Conservation (phyloP, 2,888 invertebrate genomes). For the Hyposoter dolosus region DNA sequence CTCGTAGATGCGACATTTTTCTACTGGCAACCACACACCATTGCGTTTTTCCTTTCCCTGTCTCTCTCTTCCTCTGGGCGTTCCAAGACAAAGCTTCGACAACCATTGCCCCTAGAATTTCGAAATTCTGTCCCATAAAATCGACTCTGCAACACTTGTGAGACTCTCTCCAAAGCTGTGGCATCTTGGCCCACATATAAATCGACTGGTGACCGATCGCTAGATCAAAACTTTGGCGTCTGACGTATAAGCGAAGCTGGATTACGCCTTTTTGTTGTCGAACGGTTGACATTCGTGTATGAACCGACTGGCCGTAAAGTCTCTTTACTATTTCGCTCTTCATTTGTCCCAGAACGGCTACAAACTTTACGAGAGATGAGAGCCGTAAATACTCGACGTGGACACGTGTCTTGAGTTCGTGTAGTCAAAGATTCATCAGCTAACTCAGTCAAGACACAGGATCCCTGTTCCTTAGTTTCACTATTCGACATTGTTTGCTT, state of each 20-base stretch:
- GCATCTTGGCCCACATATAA: neutral
- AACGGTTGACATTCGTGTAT: neutral
- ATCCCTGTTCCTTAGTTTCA: slow-evolving; percentile 43
- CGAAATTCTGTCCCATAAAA: neutral
- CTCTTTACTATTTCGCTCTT: slow-evolving; percentile 12
- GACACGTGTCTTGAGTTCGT: slow-evolving; percentile 22
- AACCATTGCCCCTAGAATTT: neutral
- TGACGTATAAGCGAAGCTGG: neutral
- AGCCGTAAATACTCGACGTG: slow-evolving; percentile 21
- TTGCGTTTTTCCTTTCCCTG: neutral
- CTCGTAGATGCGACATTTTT: slow-evolving; percentile 34
- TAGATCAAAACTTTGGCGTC: neutral
- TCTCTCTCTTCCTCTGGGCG: neutral
- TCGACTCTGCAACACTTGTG: neutral
- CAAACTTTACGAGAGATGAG: slow-evolving; percentile 42
- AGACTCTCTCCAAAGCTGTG: neutral
- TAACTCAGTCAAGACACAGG: slow-evolving; percentile 33
- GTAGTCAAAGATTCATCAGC: slow-evolving; percentile 64
- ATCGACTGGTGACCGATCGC: neutral
- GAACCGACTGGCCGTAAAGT: neutral
- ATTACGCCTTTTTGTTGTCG: neutral
- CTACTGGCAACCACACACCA: slow-evolving; percentile 1
- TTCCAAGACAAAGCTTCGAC: neutral
- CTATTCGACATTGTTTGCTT: slow-evolving; percentile 26
- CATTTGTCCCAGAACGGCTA: slow-evolving; percentile 15